These are phyloP conservation scores for Allygus modestus DNA, from an alignment of 2,888 invertebrate genomes.

Conservation along the genomic window DNA sequence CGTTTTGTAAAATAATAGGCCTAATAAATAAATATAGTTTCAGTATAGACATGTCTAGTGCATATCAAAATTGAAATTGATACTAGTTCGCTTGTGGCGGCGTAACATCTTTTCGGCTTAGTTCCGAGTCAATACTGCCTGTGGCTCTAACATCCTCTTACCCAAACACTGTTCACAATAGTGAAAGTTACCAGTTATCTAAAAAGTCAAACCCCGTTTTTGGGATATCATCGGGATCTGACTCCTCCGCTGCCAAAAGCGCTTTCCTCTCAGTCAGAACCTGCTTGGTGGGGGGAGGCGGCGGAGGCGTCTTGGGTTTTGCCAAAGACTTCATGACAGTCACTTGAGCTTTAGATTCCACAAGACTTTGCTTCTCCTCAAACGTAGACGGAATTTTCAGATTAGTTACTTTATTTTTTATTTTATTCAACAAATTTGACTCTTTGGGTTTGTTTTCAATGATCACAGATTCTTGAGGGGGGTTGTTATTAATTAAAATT, in stretches of 20 bases:
- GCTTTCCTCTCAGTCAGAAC: conserved; percentile 63
- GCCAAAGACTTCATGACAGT: conserved; percentile 64
- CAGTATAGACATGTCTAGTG: no score
- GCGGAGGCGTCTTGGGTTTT: conserved; percentile 72
- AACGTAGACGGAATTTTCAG: conserved; percentile 66
- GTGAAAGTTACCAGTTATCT: conserved; percentile 77
- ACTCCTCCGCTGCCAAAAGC: conserved; percentile 59
- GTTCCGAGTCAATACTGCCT: no score
- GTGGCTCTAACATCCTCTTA: no score
- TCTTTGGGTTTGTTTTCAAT: conserved; percentile 60
- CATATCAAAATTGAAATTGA: no score
- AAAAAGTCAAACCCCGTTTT: conserved; percentile 79
- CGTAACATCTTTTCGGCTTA: no score
- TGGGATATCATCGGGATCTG: conserved; percentile 73
- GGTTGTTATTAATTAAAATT: conserved; percentile 61
- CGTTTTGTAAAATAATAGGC: no score
- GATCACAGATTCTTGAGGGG: not conserved
- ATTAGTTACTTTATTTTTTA: conserved; percentile 68
- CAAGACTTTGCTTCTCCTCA: conserved; percentile 64
- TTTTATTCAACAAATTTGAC: conserved; percentile 67
- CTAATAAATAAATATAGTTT: no score
- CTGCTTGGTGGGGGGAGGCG: conserved; percentile 70
- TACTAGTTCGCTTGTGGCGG: no score
- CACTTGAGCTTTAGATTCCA: conserved; percentile 57
- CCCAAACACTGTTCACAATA: no score